Evolutionary conservation across 2,888 invertebrate genomes (phyloP).

Genomic region (Chrysolina haemoptera): DNA sequence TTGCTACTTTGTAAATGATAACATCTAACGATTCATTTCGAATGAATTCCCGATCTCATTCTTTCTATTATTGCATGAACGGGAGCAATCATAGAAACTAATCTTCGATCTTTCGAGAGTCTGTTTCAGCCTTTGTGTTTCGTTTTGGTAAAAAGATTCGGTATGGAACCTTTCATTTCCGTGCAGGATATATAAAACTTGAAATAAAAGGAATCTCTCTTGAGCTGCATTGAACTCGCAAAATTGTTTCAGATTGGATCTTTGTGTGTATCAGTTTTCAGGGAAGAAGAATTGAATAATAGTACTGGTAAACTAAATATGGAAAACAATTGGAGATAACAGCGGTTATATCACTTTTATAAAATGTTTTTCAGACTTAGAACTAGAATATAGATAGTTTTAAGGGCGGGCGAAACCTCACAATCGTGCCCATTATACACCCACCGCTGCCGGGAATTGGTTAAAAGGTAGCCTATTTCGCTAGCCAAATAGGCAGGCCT

Average conservation of each 20-base stretch:
- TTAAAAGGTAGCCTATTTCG: too few species aligned
- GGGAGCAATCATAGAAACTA: slow-evolving; percentile 21
- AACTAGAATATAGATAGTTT: too few species aligned
- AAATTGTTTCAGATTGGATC: slow-evolving; percentile 9
- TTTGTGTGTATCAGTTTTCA: slow-evolving; percentile 13
- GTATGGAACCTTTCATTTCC: slow-evolving; percentile 5
- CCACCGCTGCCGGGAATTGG: too few species aligned
- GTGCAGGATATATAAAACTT: slow-evolving; percentile 3
- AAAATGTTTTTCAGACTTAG: too few species aligned
- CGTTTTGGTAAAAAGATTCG: slow-evolving; percentile 18
- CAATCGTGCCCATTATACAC: too few species aligned
- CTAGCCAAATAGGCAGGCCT: too few species aligned
- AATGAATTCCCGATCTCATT: slow-evolving; percentile 18
- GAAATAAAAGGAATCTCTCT: slow-evolving; percentile 16
- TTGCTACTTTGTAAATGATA: slow-evolving; percentile 66
- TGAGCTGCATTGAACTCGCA: slow-evolving; percentile 7
- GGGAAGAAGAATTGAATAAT: background rate
- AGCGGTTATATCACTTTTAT: too few species aligned
- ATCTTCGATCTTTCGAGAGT: slow-evolving; percentile 19
- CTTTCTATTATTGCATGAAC: slow-evolving; percentile 20
- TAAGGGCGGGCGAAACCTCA: too few species aligned
- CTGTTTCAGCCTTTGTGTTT: slow-evolving; percentile 16
- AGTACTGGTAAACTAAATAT: background rate
- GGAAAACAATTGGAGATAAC: too few species aligned
- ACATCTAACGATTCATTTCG: slow-evolving; percentile 66